phyloP scores from a whole-genome alignment of 2,888 invertebrate genomes.

The Mythimna lalbum region DNA sequence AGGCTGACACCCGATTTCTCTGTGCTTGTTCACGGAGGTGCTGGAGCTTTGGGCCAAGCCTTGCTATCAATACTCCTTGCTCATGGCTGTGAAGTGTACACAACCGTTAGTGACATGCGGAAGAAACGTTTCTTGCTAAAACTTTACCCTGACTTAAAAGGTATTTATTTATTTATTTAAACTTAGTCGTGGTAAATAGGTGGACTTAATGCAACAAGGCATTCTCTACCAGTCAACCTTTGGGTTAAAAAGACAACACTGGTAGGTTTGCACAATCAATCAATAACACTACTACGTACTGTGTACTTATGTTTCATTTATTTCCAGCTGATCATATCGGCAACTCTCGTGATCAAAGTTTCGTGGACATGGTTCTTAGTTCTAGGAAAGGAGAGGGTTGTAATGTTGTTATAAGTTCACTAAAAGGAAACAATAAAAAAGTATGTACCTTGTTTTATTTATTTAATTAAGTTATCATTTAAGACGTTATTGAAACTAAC shows the following conservation, averaged over 20 bases:
- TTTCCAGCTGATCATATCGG: conserved; percentile 78
- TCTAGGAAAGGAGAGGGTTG: conserved; percentile 75
- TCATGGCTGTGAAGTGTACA: conserved; percentile 75
- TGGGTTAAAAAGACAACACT: too few relatives aligned
- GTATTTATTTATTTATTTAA: too few relatives aligned
- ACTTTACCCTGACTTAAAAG: conserved; percentile 77
- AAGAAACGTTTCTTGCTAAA: conserved; percentile 79
- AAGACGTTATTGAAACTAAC: not conserved
- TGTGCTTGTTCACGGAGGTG: conserved; percentile 67
- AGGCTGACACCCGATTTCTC: conserved; percentile 48
- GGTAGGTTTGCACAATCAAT: too few relatives aligned
- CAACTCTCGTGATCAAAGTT: conserved; percentile 75
- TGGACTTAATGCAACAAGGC: too few relatives aligned
- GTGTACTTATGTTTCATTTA: not conserved
- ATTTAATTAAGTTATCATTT: not conserved
- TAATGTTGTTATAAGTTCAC: conserved; percentile 71
- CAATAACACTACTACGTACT: too few relatives aligned
- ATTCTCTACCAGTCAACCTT: too few relatives aligned
- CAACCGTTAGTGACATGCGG: conserved; percentile 76
- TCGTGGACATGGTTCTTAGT: conserved; percentile 73
- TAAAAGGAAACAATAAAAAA: conserved; percentile 71
- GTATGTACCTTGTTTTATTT: conserved; percentile 64
- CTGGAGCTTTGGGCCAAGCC: conserved; percentile 83
- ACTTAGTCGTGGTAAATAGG: too few relatives aligned
- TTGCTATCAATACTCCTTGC: conserved; percentile 76